Evolutionary conservation across 1,140 invertebrate species (phyloP).

Genomic region (Drosophila tsacasi): DNA sequence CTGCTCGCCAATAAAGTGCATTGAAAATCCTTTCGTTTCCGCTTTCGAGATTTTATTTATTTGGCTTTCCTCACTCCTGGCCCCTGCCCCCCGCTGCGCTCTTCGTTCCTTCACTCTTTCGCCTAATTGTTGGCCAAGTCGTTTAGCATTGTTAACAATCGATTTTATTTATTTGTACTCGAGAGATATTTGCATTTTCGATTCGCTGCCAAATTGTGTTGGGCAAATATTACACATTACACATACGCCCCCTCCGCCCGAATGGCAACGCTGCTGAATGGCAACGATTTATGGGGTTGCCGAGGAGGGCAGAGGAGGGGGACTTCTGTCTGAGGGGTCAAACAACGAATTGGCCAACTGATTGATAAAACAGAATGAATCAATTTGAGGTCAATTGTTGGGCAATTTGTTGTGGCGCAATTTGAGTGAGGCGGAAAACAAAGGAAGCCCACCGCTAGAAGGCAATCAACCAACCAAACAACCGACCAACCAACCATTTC

Average conservation of each 20-base stretch:
- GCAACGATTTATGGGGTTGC: slow-evolving; percentile 20
- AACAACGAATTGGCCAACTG: slow-evolving; percentile 39
- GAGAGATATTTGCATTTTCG: slow-evolving; percentile 46
- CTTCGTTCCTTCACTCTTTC: not conserved
- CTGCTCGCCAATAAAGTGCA: slow-evolving; percentile 39
- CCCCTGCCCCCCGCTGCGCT: not conserved
- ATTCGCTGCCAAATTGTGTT: slow-evolving; percentile 51
- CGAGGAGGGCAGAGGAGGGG: not conserved
- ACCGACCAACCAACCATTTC: slow-evolving; percentile 15
- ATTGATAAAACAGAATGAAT: slow-evolving; percentile 44
- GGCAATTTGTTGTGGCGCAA: slow-evolving; percentile 50
- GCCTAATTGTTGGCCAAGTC: slow-evolving; percentile 51
- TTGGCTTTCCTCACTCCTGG: not conserved
- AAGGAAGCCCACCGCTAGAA: slow-evolving; percentile 2
- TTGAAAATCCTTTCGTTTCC: slow-evolving; percentile 54
- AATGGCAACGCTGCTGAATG: slow-evolving; percentile 2
- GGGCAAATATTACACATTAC: slow-evolving; percentile 62
- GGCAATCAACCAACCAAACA: not conserved
- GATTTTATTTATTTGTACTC: slow-evolving; percentile 47
- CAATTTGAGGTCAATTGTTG: slow-evolving; percentile 58
- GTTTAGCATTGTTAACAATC: slow-evolving; percentile 46
- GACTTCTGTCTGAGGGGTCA: slow-evolving; percentile 23
- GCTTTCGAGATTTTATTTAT: slow-evolving; percentile 42
- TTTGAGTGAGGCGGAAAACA: slow-evolving; percentile 38
- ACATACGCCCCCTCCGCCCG: slow-evolving; percentile 41